These are phyloP conservation scores for Dinoponera quadriceps DNA, from an alignment of 1,140 invertebrate genomes.

Conservation along the genomic window DNA sequence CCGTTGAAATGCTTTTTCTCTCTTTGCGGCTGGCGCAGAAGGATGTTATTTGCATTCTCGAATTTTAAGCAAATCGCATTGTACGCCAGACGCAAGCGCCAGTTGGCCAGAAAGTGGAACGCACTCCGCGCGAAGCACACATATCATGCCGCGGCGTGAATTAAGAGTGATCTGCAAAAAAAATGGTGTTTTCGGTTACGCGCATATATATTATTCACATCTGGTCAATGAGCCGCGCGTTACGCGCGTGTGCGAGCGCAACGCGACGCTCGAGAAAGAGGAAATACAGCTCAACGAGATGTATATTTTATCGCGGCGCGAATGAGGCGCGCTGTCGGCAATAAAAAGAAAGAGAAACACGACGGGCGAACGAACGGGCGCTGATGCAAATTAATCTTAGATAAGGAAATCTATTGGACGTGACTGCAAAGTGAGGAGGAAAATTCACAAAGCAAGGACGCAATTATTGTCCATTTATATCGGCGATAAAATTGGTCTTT, in stretches of 20 bases:
- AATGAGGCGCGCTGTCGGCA: not conserved
- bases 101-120: conserved; percentile 35
- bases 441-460: conserved; percentile 42
- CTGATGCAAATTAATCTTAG: conserved; percentile 32
- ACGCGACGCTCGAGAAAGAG: not conserved
- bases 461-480: conserved; percentile 52
- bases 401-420: conserved; percentile 41
- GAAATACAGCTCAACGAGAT: conserved; percentile 1
- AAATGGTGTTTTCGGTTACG: not conserved
- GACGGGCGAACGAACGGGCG: not conserved
- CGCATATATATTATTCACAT: conserved; percentile 39
- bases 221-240: conserved; percentile 13
- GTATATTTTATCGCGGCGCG: conserved; percentile 26
- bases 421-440: conserved; percentile 1
- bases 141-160: conserved; percentile 37
- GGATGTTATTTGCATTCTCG: conserved; percentile 45
- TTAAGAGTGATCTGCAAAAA: conserved; percentile 45
- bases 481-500: conserved; percentile 44
- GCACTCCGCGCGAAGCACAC: conserved; percentile 16
- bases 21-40: not conserved
- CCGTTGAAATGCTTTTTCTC: conserved; percentile 12
- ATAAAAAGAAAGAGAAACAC: not conserved
- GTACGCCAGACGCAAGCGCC: not conserved
- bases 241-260: not conserved
- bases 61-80: conserved; percentile 42